Evolutionary conservation across 2,888 invertebrate species (phyloP).

Genomic region (Tethea ocularis): DNA sequence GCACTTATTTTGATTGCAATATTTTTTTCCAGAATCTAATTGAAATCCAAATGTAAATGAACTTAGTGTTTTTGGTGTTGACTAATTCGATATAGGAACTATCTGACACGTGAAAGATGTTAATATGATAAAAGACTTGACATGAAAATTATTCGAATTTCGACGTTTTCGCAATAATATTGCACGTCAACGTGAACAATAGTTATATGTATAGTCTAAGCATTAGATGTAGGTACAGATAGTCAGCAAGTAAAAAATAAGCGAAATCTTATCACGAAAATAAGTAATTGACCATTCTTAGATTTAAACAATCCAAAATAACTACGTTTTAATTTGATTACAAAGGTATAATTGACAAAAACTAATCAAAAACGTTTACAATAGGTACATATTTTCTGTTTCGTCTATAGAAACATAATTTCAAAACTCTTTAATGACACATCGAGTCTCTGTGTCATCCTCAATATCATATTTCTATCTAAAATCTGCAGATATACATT

Average conservation of each 20-base stretch:
- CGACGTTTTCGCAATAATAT: constrained; percentile 16
- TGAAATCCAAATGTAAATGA: not conserved
- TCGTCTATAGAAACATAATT: constrained; percentile 64
- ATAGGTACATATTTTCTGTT: constrained; percentile 48
- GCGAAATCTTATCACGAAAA: constrained; percentile 69
- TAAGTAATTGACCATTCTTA: constrained; percentile 82
- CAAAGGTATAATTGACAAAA: constrained; percentile 81
- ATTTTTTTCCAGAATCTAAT: not conserved
- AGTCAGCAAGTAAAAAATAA: constrained; percentile 45
- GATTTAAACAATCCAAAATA: constrained; percentile 79
- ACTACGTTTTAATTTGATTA: constrained; percentile 72
- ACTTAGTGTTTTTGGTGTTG: not conserved
- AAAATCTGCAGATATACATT: constrained; percentile 79
- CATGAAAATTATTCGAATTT: constrained; percentile 10
- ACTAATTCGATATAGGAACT: constrained; percentile 18
- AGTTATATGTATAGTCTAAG: constrained; percentile 31
- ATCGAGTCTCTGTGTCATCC: constrained; percentile 31
- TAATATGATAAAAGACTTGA: not conserved
- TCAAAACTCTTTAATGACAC: constrained; percentile 50
- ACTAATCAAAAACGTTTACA: constrained; percentile 73
- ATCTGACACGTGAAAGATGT: constrained; percentile 6
- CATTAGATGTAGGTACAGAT: constrained; percentile 34
- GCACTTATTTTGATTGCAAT: not conserved
- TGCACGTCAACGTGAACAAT: constrained; percentile 18
- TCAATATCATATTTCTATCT: constrained; percentile 66